Percentiles rank a stretch among this genome's conserved stretches.
These are phyloP conservation scores for Drosophila subobscura DNA, from an alignment of 1,140 invertebrate species.

Conservation along the genomic window DNA sequence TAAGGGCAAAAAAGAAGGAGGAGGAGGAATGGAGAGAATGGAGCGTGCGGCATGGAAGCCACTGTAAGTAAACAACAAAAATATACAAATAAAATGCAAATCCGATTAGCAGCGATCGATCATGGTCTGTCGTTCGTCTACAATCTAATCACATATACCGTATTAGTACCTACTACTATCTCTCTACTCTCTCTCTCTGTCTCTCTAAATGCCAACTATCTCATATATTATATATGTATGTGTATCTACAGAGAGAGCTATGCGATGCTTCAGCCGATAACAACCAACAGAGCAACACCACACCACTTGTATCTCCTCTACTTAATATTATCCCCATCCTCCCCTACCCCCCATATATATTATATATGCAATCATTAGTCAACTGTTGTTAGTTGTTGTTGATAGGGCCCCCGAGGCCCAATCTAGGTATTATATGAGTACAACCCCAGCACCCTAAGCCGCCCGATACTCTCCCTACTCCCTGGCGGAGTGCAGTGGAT, in stretches of 20 bases:
- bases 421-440: slow-evolving; percentile 33
- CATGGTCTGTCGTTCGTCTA: slow-evolving; percentile 38
- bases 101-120: slow-evolving; percentile 42
- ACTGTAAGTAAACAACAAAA: slow-evolving; percentile 67
- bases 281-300: slow-evolving; percentile 40
- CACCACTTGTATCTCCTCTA: slow-evolving; percentile 20
- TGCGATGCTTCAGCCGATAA: slow-evolving; percentile 51
- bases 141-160: slow-evolving; percentile 68
- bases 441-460: slow-evolving; percentile 9
- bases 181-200: slow-evolving; percentile 61
- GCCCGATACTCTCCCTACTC: slow-evolving; percentile 24
- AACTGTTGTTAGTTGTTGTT: slow-evolving; percentile 65
- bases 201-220: slow-evolving; percentile 64
- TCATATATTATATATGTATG: slow-evolving; percentile 47
- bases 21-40: slow-evolving; percentile 26
- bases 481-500: slow-evolving; percentile 35
- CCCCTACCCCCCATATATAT: slow-evolving; percentile 3
- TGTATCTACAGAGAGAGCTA: slow-evolving; percentile 55
- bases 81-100: slow-evolving; percentile 27
- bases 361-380: slow-evolving; percentile 59
- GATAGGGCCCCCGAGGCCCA: slow-evolving; percentile 12
- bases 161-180: slow-evolving; percentile 66
- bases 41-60: slow-evolving; percentile 75
- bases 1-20: slow-evolving; percentile 12
- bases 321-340: slow-evolving; percentile 22